Conservation (phyloP, 2,797 vertebrate species). For the Leuciscus waleckii region DNA sequence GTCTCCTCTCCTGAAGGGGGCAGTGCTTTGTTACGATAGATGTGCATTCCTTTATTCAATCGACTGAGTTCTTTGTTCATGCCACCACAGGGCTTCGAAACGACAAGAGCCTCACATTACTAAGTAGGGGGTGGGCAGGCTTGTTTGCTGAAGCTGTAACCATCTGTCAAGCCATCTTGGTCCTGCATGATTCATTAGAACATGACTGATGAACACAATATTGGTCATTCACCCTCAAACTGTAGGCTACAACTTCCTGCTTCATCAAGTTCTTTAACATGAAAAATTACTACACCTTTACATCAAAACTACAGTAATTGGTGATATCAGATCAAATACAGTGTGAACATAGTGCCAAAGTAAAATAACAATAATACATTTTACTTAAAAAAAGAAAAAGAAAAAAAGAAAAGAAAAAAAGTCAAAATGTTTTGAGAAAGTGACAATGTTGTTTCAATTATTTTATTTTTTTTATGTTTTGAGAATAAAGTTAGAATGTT, state of each 20-base stretch:
- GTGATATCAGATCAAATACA: background rate
- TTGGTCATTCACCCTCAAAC: conserved; percentile 21
- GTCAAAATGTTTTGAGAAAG: background rate
- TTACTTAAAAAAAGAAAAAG: background rate
- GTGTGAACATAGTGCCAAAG: background rate
- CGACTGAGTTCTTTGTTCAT: conserved; percentile 19
- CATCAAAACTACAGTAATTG: background rate
- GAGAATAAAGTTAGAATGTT: background rate
- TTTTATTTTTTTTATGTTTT: background rate
- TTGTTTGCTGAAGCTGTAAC: conserved; percentile 38
- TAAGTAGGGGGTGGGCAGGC: conserved; percentile 15
- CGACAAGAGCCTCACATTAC: conserved; percentile 11
- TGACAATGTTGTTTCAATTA: background rate
- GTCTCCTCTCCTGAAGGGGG: conserved; percentile 12
- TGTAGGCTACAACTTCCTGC: conserved; percentile 1
- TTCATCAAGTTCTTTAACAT: background rate
- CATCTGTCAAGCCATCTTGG: conserved; percentile 39
- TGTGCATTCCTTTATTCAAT: background rate
- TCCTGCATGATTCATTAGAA: conserved; percentile 40
- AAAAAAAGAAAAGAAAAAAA: too few relatives aligned
- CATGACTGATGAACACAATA: conserved; percentile 34
- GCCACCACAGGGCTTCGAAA: conserved; percentile 17
- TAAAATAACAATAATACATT: background rate
- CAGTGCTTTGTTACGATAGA: background rate
- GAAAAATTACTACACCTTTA: background rate